phyloP scores from a whole-genome alignment of 1,140 invertebrate genomes.

The Drosophila nasuta region DNA sequence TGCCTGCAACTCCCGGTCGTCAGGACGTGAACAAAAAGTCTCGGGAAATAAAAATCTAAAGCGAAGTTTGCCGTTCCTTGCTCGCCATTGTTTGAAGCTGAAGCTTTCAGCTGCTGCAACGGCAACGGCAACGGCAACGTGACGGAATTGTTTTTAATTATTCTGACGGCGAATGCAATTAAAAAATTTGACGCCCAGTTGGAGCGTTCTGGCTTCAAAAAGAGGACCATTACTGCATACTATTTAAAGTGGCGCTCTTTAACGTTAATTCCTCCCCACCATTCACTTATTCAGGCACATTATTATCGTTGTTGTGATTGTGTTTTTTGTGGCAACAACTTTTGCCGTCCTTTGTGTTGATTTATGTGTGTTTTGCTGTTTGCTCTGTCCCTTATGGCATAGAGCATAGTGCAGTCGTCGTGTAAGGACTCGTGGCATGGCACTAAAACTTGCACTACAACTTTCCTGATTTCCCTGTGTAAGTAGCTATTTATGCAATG shows the following conservation, averaged over 20 bases:
- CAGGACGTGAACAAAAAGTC: slow-evolving; percentile 20
- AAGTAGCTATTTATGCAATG: slow-evolving; percentile 34
- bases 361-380: slow-evolving; percentile 56
- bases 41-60: slow-evolving; percentile 16
- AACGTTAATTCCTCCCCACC: slow-evolving; percentile 24
- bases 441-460: slow-evolving; percentile 37
- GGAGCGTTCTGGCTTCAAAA: slow-evolving; percentile 5
- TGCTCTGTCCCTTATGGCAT: slow-evolving; percentile 51
- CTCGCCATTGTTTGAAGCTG: slow-evolving; percentile 4
- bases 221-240: neutral
- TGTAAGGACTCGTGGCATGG: slow-evolving; percentile 29
- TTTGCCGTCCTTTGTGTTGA: slow-evolving; percentile 42
- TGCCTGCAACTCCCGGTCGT: neutral
- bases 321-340: slow-evolving; percentile 13
- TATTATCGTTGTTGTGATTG: slow-evolving; percentile 6
- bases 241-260: slow-evolving; percentile 31
- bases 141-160: slow-evolving; percentile 37
- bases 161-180: slow-evolving; percentile 29
- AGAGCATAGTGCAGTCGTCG: neutral
- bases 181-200: slow-evolving; percentile 16
- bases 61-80: slow-evolving; percentile 9
- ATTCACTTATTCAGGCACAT: slow-evolving; percentile 17
- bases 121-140: neutral
- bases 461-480: slow-evolving; percentile 29
- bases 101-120: too few species aligned